Evolutionary conservation across 2,888 invertebrate genomes (phyloP).

Genomic region (Synergus gifuensis): DNA sequence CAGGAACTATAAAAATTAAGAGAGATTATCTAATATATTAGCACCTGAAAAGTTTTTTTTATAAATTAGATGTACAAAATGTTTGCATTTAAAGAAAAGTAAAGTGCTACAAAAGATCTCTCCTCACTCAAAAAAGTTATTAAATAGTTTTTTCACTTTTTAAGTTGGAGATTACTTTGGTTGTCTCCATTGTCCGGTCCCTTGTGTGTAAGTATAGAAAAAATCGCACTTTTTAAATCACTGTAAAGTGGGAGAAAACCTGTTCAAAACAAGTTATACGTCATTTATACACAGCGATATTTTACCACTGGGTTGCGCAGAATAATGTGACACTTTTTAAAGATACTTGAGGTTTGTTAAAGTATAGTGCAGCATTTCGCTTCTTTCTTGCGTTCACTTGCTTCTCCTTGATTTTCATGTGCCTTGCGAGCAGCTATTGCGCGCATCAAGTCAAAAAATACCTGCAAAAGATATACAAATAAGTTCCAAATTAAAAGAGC

Average conservation of each 20-base stretch:
- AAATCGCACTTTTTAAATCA: constrained; percentile 59
- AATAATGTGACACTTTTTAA: constrained; percentile 27
- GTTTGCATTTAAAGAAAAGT: neutral
- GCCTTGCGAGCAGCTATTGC: constrained; percentile 98
- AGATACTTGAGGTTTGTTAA: constrained; percentile 65
- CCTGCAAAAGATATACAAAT: constrained; percentile 81
- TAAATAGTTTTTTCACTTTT: constrained; percentile 8
- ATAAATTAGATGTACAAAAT: neutral
- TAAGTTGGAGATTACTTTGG: neutral
- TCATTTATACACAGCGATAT: constrained; percentile 59
- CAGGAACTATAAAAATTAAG: constrained; percentile 50
- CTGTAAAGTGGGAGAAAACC: constrained; percentile 71
- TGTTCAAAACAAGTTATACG: constrained; percentile 63
- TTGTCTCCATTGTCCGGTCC: neutral
- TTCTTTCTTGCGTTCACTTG: constrained; percentile 91
- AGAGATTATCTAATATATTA: constrained; percentile 46
- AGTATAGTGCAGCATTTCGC: constrained; percentile 90
- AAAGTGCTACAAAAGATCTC: constrained; percentile 9
- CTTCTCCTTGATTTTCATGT: constrained; percentile 92
- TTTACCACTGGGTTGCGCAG: constrained; percentile 41
- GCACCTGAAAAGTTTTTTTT: constrained; percentile 37
- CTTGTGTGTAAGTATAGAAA: neutral
- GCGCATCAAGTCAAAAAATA: constrained; percentile 99
- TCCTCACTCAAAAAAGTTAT: neutral
- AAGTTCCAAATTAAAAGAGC: too few relatives aligned